Evolutionary conservation across 2,113 vertebrate species (phyloP).

Genomic region (Menidia beryllina): DNA sequence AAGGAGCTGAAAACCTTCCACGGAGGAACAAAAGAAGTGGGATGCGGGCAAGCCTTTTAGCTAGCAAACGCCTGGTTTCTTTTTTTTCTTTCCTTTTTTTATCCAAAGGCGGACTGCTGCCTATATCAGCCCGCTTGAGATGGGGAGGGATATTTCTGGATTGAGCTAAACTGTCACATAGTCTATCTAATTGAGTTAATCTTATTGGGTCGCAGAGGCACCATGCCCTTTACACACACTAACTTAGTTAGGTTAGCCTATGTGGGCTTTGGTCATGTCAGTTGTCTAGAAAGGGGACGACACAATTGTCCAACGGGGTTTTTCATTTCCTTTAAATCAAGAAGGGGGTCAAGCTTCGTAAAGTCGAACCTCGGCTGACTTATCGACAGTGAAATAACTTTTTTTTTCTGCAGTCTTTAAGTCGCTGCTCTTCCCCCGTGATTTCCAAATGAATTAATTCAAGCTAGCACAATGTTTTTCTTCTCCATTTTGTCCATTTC

Average conservation of each 20-base stretch:
- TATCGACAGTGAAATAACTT: slow-evolving; percentile 44
- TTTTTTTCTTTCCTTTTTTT: slow-evolving; percentile 31
- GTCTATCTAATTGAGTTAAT: slow-evolving; percentile 73
- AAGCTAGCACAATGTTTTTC: background rate
- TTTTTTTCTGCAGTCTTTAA: slow-evolving; percentile 3
- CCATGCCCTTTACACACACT: slow-evolving; percentile 26
- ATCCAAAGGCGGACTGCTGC: slow-evolving; percentile 8
- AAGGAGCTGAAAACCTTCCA: slow-evolving; percentile 44
- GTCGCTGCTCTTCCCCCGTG: background rate
- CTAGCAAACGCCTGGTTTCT: slow-evolving; percentile 55
- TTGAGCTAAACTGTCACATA: slow-evolving; percentile 68
- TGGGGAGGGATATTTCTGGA: slow-evolving; percentile 47
- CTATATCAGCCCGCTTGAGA: slow-evolving; percentile 16
- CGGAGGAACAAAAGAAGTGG: slow-evolving; percentile 83
- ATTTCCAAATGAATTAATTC: background rate
- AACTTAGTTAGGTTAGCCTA: slow-evolving; percentile 45
- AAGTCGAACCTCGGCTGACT: background rate
- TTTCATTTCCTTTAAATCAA: background rate
- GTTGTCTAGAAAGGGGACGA: background rate
- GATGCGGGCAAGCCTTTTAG: slow-evolving; percentile 57
- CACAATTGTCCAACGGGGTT: background rate
- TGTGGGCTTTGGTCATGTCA: background rate
- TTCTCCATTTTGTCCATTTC: background rate
- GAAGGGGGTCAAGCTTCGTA: background rate
- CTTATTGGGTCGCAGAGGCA: slow-evolving; percentile 50